Base-by-base conservation (phyloP, 2,888 invertebrate species). In the Ophonus ardosiacus region DNA sequence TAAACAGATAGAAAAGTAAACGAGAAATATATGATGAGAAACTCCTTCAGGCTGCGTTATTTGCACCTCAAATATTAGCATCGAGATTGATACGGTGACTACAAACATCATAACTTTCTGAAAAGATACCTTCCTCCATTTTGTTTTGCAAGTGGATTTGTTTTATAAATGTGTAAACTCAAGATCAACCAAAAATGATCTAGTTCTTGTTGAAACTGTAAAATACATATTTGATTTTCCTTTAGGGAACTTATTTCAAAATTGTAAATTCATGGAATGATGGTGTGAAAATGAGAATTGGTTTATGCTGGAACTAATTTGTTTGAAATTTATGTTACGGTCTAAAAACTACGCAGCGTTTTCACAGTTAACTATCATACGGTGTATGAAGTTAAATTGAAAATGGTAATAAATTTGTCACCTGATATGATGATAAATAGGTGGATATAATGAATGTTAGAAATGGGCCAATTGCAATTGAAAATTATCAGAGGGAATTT, bases 1-100 rank as follows among this genome's bases (percentile, higher is more conserved):
- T 74, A 74, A 74, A 68, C 38, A 68, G 38, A 68, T 68, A 68
- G 68, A 68, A 74, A 74, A 74, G 43, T 74, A 43, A 74, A 74
- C 43, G 17, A 43, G 43, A 74, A 74, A 74, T 43, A 43, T 74
- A 74, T 51, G 43, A 74, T 51, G 43, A 74, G 43, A 43, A n/a
- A n/a, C 71, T 74, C 8, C 71, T 74, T 17, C 71, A 74, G 71
- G 8, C 21, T 51, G 7, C 40, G 38, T 38, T 51, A 74, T 74
- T 74, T 74, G 43, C 71, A 74, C 18, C 71, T 43, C 71, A 74
- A 43, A 74, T 74, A 74, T 74, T 43, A 74, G 43, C 18, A 1
- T 74, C 40, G 43, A 74, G 43, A 74, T 43, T 74, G 71, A 74
- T 74, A 74, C 31, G 68, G 24, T 21, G 63, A 38, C 68, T 24